Evolutionary conservation across 2,797 vertebrate genomes (phyloP), one percentile per base, ranked within the genome.

Genomic region (Megalops cyprinoides): DNA sequence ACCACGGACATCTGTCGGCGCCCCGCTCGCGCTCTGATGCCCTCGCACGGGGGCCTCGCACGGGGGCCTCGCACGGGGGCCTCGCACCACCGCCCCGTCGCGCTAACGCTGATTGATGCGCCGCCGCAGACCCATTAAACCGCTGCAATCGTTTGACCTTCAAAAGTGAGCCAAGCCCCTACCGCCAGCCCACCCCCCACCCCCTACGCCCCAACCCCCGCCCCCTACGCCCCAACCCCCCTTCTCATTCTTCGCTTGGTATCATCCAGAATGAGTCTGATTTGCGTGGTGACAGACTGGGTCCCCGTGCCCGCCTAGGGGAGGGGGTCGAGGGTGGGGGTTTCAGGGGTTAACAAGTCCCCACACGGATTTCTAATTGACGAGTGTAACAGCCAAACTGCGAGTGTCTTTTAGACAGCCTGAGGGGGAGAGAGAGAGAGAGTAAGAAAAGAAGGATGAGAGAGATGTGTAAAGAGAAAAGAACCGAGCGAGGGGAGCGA

Each of bases 81-180:
- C 65, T 69, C 65, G n/a, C 20, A 69, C 65, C n/a, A 42, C 8
- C 1, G 14, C 65, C 65, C 65, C n/a, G 37, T 39, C n/a, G 20
- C 37, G 42, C n/a, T n/a, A 60, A 46, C 74, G 51, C 80, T 78
- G 84, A 85, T 78, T 79, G 84, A 82, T 82, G 78, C 51, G 49
- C 31, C 56, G 60, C 46, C n/a, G 60, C 46, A 37, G 44, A 5
- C 34, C 37, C 77, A 67, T 46, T 62, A 79, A 77, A 81, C 46
- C 14, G 56, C 73, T 62, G 44, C 46, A 74, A 76, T 77, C 74
- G 76, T 85, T 85, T 88, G 91, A 94, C 94, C 94, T 94, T 93
- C 90, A 93, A 87, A 86, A 87, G 87, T 84, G 83, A 90, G 48
- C 85, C 82, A 49, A 77, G 81, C 67, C 34, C n/a, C n/a, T 15